phyloP scores from a whole-genome alignment of 2,888 invertebrate genomes.

The Kryphioiulus occultus region DNA sequence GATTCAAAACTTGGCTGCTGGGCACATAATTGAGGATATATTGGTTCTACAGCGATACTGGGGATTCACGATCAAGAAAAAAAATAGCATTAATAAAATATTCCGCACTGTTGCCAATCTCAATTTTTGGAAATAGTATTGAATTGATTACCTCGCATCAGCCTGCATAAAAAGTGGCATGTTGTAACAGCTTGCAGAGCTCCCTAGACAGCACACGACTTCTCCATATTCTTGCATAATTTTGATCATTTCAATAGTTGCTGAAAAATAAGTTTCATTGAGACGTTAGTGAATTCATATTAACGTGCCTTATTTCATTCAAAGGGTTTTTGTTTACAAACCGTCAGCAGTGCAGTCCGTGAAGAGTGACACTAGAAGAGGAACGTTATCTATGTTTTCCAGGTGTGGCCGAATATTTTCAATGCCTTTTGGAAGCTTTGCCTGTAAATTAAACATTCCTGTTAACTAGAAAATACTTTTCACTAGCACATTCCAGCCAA shows the following conservation, averaged over 20 bases:
- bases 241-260: conserved; percentile 83
- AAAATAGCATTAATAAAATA: not conserved
- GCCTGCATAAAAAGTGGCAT: conserved; percentile 93
- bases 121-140: not conserved
- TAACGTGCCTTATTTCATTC: not conserved
- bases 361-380: conserved; percentile 93
- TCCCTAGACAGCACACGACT: conserved; percentile 93
- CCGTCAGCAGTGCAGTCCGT: conserved; percentile 91
- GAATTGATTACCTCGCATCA: conserved; percentile 74
- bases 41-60: conserved; percentile 74
- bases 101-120: not conserved
- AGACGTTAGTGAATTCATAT: not conserved
- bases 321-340: conserved; percentile 50
- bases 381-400: conserved; percentile 95
- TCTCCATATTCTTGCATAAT: conserved; percentile 98
- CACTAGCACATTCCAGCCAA: too few species aligned
- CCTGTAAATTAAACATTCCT: conserved; percentile 66
- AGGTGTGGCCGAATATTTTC: conserved; percentile 96
- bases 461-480: conserved; percentile 2
- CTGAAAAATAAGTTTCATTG: conserved; percentile 59
- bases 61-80: not conserved
- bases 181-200: conserved; percentile 88
- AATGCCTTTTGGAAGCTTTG: conserved; percentile 94
- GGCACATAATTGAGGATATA: conserved; percentile 88
- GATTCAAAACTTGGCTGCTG: conserved; percentile 66